Percentiles rank a stretch among this genome's conserved stretches.
phyloP scores from a whole-genome alignment of 2,113 vertebrate genomes.

The Charadrius vociferus region DNA sequence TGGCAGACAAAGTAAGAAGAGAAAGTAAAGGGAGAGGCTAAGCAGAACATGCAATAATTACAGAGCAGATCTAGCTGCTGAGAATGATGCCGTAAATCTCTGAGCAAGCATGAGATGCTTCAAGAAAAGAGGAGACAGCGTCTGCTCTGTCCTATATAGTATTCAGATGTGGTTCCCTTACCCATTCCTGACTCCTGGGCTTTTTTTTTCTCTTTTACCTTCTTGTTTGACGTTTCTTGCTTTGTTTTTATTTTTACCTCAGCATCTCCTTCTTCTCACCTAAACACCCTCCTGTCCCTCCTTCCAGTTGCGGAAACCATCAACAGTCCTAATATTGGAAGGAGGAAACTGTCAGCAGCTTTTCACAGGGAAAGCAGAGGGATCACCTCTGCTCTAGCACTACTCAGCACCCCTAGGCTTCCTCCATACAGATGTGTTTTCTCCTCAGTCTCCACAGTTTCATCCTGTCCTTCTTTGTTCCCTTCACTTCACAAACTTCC shows the following conservation, averaged over 20 bases:
- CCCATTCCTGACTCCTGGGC: background rate
- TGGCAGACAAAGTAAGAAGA: background rate
- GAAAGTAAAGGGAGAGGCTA: background rate
- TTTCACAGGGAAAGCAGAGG: background rate
- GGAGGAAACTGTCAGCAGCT: background rate
- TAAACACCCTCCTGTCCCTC: background rate
- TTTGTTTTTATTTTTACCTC: background rate
- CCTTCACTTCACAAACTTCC: background rate
- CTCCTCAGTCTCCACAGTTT: background rate
- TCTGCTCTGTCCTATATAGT: background rate
- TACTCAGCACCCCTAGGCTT: background rate
- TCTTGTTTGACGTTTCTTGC: background rate
- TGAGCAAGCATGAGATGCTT: background rate
- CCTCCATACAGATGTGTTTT: background rate
- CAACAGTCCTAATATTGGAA: background rate
- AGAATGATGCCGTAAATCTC: background rate
- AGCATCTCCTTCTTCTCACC: background rate
- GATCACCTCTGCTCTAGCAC: background rate
- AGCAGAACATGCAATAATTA: background rate
- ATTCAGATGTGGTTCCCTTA: background rate
- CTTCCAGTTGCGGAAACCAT: background rate
- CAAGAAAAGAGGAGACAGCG: background rate
- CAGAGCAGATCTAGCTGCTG: background rate
- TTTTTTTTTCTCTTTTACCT: background rate
- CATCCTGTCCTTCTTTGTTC: background rate